Evolutionary conservation across 2,888 invertebrate genomes (phyloP).

Genomic region (Pollenia angustigena): DNA sequence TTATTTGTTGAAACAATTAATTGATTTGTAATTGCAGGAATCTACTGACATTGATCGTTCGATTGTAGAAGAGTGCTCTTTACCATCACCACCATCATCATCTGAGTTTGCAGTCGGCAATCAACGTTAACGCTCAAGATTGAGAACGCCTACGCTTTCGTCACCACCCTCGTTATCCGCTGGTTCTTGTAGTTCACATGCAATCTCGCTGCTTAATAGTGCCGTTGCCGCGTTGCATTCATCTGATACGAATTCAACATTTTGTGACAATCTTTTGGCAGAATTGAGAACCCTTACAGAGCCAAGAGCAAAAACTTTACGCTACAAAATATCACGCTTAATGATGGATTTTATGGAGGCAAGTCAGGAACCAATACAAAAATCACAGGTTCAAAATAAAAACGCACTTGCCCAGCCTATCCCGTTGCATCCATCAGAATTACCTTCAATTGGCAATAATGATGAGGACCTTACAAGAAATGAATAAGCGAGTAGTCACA

Average conservation of each 20-base stretch:
- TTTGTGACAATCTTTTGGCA: conserved; percentile 18
- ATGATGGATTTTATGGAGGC: conserved; percentile 33
- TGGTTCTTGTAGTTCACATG: background rate
- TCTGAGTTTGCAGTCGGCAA: background rate
- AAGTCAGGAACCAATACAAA: background rate
- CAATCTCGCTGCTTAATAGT: conserved; percentile 14
- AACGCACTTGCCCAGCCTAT: background rate
- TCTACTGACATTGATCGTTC: background rate
- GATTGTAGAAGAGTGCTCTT: background rate
- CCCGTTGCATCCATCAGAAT: no score
- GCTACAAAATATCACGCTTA: conserved; percentile 23
- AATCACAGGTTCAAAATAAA: background rate
- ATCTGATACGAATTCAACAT: conserved; percentile 19
- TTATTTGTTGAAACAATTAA: no score
- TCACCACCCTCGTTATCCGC: background rate
- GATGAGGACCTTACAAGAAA: no score
- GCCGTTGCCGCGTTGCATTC: background rate
- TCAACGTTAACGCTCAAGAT: background rate
- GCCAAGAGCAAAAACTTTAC: background rate
- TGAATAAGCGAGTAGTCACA: no score
- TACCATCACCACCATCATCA: background rate
- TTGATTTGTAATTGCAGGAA: background rate
- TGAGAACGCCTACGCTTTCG: background rate
- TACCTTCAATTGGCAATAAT: no score
- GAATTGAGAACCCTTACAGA: conserved; percentile 28